Conservation (phyloP, 2,797 vertebrate genomes). For the Propithecus deckenii region DNA sequence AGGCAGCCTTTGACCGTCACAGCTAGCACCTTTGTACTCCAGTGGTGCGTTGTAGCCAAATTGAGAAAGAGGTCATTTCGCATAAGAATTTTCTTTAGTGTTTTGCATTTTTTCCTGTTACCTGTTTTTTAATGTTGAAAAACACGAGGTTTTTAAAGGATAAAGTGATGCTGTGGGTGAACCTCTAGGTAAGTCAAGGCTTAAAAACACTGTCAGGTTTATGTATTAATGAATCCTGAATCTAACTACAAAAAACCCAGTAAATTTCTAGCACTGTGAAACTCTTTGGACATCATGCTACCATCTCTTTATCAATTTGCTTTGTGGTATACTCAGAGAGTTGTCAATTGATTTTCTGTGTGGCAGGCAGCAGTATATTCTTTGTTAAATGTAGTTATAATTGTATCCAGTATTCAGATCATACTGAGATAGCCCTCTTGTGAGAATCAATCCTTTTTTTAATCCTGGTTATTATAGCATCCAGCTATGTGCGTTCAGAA, state of each 20-base stretch:
- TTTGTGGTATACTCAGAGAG: not conserved
- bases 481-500: not conserved
- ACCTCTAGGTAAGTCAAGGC: not conserved
- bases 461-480: conserved; percentile 3
- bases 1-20: not conserved
- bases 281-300: not conserved
- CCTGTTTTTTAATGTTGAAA: not conserved
- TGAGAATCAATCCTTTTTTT: not conserved
- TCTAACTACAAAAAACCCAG: not conserved
- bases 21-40: not conserved
- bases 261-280: not conserved
- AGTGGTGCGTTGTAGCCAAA: not conserved
- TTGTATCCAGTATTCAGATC: not conserved
- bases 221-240: not conserved
- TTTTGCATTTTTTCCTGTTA: conserved; percentile 52
- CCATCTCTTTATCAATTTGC: not conserved
- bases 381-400: not conserved
- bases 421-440: not conserved
- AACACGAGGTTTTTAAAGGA: not conserved
- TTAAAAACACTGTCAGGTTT: not conserved
- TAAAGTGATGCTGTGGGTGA: not conserved
- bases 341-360: not conserved
- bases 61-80: not conserved
- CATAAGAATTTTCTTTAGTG: conserved; percentile 44
- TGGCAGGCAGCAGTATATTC: not conserved